Conservation (phyloP, 2,797 vertebrate genomes). For the Clarias platycephalus region DNA sequence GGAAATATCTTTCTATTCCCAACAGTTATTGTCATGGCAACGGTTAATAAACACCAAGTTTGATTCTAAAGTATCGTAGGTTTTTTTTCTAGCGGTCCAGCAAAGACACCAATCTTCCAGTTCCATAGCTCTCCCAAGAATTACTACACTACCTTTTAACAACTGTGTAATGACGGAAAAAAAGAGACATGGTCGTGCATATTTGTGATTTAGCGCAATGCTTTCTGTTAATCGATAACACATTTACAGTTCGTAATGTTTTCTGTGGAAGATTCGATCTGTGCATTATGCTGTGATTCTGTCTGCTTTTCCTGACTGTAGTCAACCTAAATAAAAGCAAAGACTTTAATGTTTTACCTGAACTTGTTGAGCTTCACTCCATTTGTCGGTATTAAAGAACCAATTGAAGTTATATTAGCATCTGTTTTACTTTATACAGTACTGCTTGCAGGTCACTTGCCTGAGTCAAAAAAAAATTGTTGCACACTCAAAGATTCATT, state of each 20-base stretch:
- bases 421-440: neutral
- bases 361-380: slow-evolving; percentile 14
- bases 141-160: slow-evolving; percentile 13
- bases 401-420: neutral
- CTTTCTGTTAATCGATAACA: slow-evolving; percentile 39
- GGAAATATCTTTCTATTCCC: slow-evolving; percentile 41
- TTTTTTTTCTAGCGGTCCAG: neutral
- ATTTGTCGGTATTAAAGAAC: neutral
- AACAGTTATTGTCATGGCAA: slow-evolving; percentile 44
- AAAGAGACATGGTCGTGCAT: neutral
- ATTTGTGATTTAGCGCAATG: slow-evolving; percentile 11
- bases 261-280: slow-evolving; percentile 32
- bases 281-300: slow-evolving; percentile 30
- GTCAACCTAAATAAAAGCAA: slow-evolving; percentile 41
- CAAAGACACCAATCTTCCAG: neutral
- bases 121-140: neutral
- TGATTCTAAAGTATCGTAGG: slow-evolving; percentile 13
- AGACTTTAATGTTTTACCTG: slow-evolving; percentile 18
- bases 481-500: too few species aligned
- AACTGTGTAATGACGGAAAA: neutral
- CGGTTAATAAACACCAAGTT: slow-evolving; percentile 43
- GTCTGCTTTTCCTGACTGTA: slow-evolving; percentile 43
- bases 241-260: slow-evolving; percentile 11
- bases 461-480: neutral
- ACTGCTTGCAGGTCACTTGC: neutral